phyloP scores from a whole-genome alignment of 2,888 invertebrate genomes.

The Catocala nupta region DNA sequence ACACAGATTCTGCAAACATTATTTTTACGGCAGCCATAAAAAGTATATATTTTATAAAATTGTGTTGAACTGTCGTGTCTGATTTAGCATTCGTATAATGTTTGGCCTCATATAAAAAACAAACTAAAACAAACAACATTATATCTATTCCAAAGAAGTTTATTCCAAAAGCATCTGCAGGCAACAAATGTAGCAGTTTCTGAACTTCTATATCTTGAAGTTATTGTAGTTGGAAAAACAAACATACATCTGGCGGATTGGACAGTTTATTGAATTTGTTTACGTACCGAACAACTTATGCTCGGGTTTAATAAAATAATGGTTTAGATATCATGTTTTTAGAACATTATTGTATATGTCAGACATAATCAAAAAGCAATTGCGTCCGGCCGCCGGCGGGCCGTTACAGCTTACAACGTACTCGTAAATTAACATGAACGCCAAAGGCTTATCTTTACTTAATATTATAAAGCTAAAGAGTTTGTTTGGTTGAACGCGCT shows the following conservation, averaged over 20 bases:
- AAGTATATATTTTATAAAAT: neutral
- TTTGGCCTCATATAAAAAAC: conserved; percentile 9
- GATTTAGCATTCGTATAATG: conserved; percentile 2
- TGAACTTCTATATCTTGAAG: conserved; percentile 34
- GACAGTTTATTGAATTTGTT: conserved; percentile 49
- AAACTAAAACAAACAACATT: conserved; percentile 42
- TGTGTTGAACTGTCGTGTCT: conserved; percentile 1
- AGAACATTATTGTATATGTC: neutral
- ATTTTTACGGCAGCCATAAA: neutral
- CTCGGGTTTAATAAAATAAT: neutral
- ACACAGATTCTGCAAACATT: neutral
- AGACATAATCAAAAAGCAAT: too few species aligned
- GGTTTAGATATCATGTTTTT: neutral
- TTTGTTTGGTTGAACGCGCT: too few species aligned
- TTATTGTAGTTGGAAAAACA: conserved; percentile 46
- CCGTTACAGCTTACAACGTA: too few species aligned
- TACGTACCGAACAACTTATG: conserved; percentile 22
- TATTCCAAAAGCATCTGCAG: conserved; percentile 46
- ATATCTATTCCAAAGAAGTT: conserved; percentile 35
- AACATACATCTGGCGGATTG: conserved; percentile 43
- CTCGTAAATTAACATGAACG: too few species aligned
- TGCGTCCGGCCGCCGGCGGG: too few species aligned
- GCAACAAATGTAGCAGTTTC: conserved; percentile 38
- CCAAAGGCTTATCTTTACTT: too few species aligned
- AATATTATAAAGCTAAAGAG: too few species aligned